Base-by-base conservation (phyloP, 1,140 invertebrate species). In the Stegodyphus mimosarum region DNA sequence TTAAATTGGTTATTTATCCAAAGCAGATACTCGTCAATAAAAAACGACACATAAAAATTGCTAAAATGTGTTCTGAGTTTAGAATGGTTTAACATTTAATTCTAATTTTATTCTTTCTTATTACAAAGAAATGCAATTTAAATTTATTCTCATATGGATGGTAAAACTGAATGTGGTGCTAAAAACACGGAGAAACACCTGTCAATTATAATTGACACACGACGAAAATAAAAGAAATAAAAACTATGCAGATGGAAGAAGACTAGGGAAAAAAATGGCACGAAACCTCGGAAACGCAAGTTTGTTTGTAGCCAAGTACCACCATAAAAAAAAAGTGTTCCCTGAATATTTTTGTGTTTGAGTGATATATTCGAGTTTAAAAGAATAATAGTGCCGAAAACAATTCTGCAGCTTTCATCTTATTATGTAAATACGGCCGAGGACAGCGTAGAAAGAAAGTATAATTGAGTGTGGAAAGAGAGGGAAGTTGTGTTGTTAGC, bases 331-430 rank as follows among this genome's bases (percentile, higher is more conserved):
- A 80, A 55, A 9, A 13, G 17, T 18, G 50, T 70, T 70, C 73
- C 74, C 75, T 84, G 75, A 67, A 74, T 74, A 74, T 83, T 69
- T 49, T 49, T 13, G 17, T 10, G 15, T 7, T 51, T 18, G 64
- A 84, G 69, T 84, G 81, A 84, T 84, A 84, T 84, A 84, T 84
- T 84, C 76, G 81, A 63, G 75, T 72, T 84, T 84, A 84, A 84
- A 60, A 67, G 73, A 50, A 69, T 75, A 84, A 76, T 84, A 83
- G 80, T 53, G 80, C 71, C 67, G 71, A 80, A 72, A 51, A 51
- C 69, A 60, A 81, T 63, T 67, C 71, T 55, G 13, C 64, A n/a
- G 11, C 71, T 50, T 63, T 67, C 66, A 84, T 84, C 81, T 84
- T 84, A 84, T 84, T 84, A 84, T 84, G 81, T 60, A 84, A 84